Percentiles rank a stretch among this genome's conserved stretches.
phyloP scores from a whole-genome alignment of 2,113 vertebrate genomes.

The Scomber japonicus region DNA sequence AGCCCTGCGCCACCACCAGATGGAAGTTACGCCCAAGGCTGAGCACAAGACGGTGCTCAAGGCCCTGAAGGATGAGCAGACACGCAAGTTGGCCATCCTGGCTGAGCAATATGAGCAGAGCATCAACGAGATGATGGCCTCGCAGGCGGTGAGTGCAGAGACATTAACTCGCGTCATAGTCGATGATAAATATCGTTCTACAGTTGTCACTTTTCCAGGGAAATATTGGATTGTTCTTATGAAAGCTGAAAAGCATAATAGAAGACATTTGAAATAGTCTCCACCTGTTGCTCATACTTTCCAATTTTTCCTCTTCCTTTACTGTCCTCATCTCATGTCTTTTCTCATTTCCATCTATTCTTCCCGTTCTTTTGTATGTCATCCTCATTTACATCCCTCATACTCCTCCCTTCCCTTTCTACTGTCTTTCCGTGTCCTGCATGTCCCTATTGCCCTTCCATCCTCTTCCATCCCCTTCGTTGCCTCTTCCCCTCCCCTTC shows the following conservation, averaged over 20 bases:
- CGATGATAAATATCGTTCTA: too few relatives aligned
- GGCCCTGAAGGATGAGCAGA: conserved; percentile 99
- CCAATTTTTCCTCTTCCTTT: neutral
- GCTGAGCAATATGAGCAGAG: conserved; percentile 99
- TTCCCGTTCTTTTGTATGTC: neutral
- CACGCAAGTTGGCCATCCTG: conserved; percentile 97
- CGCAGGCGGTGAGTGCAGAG: conserved; percentile 91
- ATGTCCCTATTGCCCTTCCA: conserved; percentile 26
- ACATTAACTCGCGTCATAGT: neutral
- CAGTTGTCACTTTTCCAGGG: neutral
- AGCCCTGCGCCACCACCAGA: conserved; percentile 99
- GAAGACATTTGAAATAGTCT: neutral
- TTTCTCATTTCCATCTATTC: neutral
- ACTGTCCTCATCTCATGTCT: neutral
- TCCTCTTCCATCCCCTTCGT: neutral
- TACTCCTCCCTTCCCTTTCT: neutral
- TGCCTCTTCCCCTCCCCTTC: neutral
- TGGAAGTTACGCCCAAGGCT: conserved; percentile 98
- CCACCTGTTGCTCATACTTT: conserved; percentile 50
- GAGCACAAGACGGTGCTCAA: conserved; percentile 99
- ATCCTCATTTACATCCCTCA: neutral
- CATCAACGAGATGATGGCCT: conserved; percentile 99
- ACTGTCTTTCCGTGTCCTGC: conserved; percentile 15
- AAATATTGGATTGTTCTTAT: neutral
- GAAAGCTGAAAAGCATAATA: neutral